Evolutionary conservation across 2,888 invertebrate genomes (phyloP), one percentile per base, ranked within the genome.

Genomic region (Athalia rosae): DNA sequence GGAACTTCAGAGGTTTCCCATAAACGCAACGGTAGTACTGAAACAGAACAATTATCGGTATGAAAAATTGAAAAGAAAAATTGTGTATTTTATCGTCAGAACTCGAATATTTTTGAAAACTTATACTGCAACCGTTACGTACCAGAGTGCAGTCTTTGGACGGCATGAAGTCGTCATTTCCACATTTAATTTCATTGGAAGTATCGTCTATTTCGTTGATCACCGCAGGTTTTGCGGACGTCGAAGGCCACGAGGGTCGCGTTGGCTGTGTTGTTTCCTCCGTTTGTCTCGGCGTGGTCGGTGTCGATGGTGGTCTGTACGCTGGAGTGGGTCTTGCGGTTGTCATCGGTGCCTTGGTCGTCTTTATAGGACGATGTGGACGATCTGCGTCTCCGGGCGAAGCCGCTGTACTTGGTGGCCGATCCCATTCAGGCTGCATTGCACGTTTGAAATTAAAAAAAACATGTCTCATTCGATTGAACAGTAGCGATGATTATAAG

Each of bases 1-100:
- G 91, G 87, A 95, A 95, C 82, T 93, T 93, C 69, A 94, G 90
- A 4, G 94, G 93, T 85, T 94, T 93, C 4, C 95, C 96, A 87
- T 96, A 94, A 41, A 95, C 95, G 87, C 97, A 97, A 79, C 96
- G 94, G 91, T 95, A 97, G 85, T 96, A 97, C 96, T 97, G 90
- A 64, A 91, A 91, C 79, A 67, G 77, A 79, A 63, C n/a, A 53
- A 11, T 53, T 53, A 4, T 7, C 11, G 3, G 28, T 48, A 67
- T 67, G 50, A 50, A 53, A 53, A 63, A 50, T 43, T 13, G 62
- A 28, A 71, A 61, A 67, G 53, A 77, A 4, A 28, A 67, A 11
- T 48, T 1, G 47, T 6, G 28, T 63, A 69, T 43, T 73, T 43
- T 28, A 48, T 78, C 56, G 62, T 61, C 56, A 45, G 78, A 64